Evolutionary conservation across 2,888 invertebrate genomes (phyloP).

Genomic region (Drosophila picticornis): DNA sequence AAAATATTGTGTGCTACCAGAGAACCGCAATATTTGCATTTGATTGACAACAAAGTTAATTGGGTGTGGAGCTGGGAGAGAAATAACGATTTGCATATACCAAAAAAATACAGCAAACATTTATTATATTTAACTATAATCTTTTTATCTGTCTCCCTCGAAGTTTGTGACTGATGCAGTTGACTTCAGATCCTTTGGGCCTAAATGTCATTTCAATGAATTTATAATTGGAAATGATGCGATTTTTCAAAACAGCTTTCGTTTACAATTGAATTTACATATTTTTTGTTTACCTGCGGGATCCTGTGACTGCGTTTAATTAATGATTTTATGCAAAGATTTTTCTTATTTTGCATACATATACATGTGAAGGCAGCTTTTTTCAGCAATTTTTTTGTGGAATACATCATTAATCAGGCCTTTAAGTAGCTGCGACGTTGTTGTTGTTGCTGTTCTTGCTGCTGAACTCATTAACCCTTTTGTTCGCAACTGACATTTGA

Average conservation of each 20-base stretch:
- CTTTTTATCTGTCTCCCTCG: neutral
- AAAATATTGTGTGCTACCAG: constrained; percentile 24
- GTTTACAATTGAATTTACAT: constrained; percentile 58
- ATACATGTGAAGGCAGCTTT: constrained; percentile 52
- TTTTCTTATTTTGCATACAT: constrained; percentile 60
- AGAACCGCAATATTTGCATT: constrained; percentile 78
- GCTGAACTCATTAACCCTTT: constrained; percentile 84
- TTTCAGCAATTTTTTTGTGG: constrained; percentile 12
- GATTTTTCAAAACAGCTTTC: constrained; percentile 53
- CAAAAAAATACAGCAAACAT: constrained; percentile 58
- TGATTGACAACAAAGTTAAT: constrained; percentile 82
- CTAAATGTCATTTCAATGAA: constrained; percentile 81
- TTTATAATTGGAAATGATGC: constrained; percentile 74
- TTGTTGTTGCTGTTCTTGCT: constrained; percentile 58
- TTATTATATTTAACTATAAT: constrained; percentile 72
- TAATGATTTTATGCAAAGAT: constrained; percentile 82
- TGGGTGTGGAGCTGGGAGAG: constrained; percentile 71
- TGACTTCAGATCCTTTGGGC: constrained; percentile 53
- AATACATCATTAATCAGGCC: constrained; percentile 76
- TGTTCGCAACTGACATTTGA: constrained; percentile 72
- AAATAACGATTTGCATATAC: constrained; percentile 62
- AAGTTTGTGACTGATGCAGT: constrained; percentile 66
- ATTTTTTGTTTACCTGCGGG: constrained; percentile 56
- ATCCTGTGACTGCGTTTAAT: constrained; percentile 65
- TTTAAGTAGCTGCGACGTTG: constrained; percentile 53